A percentile compares a stretch with the other conserved stretches of the same genome.
phyloP scores from a whole-genome alignment of 2,888 invertebrate species.

The Cheilosia impressa region DNA sequence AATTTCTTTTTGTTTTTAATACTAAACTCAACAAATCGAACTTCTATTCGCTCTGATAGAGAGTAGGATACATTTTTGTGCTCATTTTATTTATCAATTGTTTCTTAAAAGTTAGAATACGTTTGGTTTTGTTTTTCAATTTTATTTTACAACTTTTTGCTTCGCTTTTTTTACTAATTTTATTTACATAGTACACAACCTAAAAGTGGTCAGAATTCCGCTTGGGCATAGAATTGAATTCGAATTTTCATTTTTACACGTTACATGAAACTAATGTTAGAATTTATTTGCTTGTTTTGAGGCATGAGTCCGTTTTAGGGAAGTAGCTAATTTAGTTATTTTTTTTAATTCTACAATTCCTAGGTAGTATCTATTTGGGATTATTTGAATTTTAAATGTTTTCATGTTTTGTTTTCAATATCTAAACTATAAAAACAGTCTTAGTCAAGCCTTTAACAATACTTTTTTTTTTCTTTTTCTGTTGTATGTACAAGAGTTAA shows the following conservation, averaged over 20 bases:
- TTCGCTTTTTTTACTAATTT: conserved; percentile 46
- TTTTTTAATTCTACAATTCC: conserved; percentile 27
- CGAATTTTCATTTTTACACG: conserved; percentile 47
- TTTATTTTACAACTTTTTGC: conserved; percentile 45
- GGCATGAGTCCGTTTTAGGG: conserved; percentile 34
- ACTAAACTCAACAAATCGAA: conserved; percentile 68
- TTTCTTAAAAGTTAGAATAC: conserved; percentile 38
- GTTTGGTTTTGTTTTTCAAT: conserved; percentile 19
- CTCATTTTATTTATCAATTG: conserved; percentile 70
- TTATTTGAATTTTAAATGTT: conserved; percentile 36
- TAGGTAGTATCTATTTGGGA: conserved; percentile 41
- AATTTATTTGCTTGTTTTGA: conserved; percentile 46
- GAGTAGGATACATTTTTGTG: conserved; percentile 75
- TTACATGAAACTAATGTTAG: conserved; percentile 46
- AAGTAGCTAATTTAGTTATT: conserved; percentile 32
- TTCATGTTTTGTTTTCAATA: conserved; percentile 25
- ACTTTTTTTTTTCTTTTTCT: conserved; percentile 32
- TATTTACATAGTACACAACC: conserved; percentile 74
- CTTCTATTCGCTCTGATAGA: conserved; percentile 74
- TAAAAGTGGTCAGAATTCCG: conserved; percentile 74
- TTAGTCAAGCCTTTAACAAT: conserved; percentile 78
- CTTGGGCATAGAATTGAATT: conserved; percentile 62
- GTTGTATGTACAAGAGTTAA: conserved; percentile 47
- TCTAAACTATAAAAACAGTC: conserved; percentile 78
- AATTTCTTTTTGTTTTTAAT: conserved; percentile 5